Evolutionary conservation across 2,113 vertebrate species (phyloP), one percentile per base, ranked within the genome.

Genomic region (Microcebus jonahi): DNA sequence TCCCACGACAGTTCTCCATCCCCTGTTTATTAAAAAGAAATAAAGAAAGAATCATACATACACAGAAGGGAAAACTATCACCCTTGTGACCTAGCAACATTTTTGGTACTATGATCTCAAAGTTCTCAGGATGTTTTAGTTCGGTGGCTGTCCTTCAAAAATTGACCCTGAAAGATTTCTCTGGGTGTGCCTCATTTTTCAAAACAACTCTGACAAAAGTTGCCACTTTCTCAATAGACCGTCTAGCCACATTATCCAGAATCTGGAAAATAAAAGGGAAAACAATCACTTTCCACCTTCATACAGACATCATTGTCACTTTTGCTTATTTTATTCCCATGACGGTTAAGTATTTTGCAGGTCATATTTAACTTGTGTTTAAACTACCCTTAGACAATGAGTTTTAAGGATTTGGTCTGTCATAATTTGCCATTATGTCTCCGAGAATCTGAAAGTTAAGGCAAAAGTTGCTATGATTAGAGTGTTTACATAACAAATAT

Each of bases 1-100:
- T 99, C 99, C 99, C 99, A 99, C 0, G 98, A 98, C 45, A 99
- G 91, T 80, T 99, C 98, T 96, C 99, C 98, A 96, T 99, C 99
- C 77, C 98, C 99, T 99, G 98, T 75, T 84, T 2, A 6, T 21
- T 94, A 96, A 88, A 97, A 98, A 75, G 34, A 98, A 94, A 97
- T 45, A 93, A 93, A 77, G 25, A 91, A 88, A 95, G 25, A 96
- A 85, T 97, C 18, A 95, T 73, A 91, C 36, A 93, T 67, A 95
- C 61, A 91, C 59, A 95, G 34, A 95, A 97, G 89, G 81, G 89
- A 48, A 96, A 96, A 95, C 25, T 73, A 76, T 76, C 34, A 96
- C 48, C 90, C 86, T 84, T 88, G 27, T 94, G 85, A 96, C 68
- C 48, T 39, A 86, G 42, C 34, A 83, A 94, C 59, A 91, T 79